Base-by-base conservation (phyloP, 2,797 vertebrate species). In the Ispidina picta region DNA sequence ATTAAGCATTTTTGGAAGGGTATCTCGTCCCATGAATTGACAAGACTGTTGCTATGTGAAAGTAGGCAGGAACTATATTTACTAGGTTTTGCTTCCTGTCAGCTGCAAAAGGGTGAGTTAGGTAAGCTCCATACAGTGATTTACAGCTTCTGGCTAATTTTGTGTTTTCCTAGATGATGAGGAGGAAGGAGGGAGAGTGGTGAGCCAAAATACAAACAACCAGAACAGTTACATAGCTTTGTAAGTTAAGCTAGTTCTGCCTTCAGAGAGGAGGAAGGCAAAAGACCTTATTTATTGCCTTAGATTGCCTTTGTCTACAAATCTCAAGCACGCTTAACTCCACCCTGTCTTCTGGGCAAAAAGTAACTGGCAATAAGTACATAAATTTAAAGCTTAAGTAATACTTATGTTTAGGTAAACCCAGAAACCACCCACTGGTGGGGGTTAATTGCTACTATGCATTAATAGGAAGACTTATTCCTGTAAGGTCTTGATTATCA, bases 271-370 rank as follows among this genome's bases (percentile, higher is more conserved):
- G 33, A 89, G 55, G 70, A 79, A 94, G 51, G 79, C 82, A 87
- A 77, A 86, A 66, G 48, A 78, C 60, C 78, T 84, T 55, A 63
- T 70, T 95, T 94, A 94, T 83, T 93, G 75, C 83, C 69, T 88
- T 26, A 65, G 52, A 83, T 93, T 92, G 83, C 65, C 65, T 82
- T 86, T 84, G 90, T 85, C 86, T 90, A 80, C 70, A 85, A 80
- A 96, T 85, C 83, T 69, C 75, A 89, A 63, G 63, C 23, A 12
- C 52, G 63, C 52, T 83, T 66, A 86, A 82, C 88, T 90, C 89
- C 94, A 90, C 92, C 90, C 75, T 90, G 41, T 49, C 91, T 92
- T 93, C 92, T 75, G 66, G 91, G 88, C 65, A 89, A 87, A 91
- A 92, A 75, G 89, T 72, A 72, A 63, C 63, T 46, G 28, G n/a